Evolutionary conservation across 2,113 vertebrate genomes (phyloP).

Genomic region (Epinephelus lanceolatus): DNA sequence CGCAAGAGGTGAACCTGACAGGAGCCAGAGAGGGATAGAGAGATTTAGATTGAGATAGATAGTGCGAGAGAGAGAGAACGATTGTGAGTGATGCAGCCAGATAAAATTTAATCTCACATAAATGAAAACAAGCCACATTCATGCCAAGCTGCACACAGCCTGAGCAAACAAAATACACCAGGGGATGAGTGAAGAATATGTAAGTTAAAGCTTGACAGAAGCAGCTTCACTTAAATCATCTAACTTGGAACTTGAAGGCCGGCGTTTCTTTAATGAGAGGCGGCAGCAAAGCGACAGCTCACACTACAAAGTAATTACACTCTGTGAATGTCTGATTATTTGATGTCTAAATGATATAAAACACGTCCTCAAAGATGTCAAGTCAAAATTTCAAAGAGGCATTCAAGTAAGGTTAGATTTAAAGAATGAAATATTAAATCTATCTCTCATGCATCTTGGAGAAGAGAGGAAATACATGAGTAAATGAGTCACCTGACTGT

Average conservation of each 20-base stretch:
- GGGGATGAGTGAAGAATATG: slow-evolving; percentile 46
- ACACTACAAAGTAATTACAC: slow-evolving; percentile 52
- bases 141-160: slow-evolving; percentile 45
- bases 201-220: slow-evolving; percentile 24
- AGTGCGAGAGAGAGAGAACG: slow-evolving; percentile 1
- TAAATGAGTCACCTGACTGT: not conserved
- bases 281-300: slow-evolving; percentile 46
- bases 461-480: not conserved
- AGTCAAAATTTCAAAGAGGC: not conserved
- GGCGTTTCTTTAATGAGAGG: not conserved
- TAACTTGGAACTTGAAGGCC: slow-evolving; percentile 4
- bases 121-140: slow-evolving; percentile 47
- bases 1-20: slow-evolving; percentile 93
- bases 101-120: slow-evolving; percentile 50
- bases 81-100: slow-evolving; percentile 19
- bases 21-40: slow-evolving; percentile 11
- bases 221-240: slow-evolving; percentile 24
- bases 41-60: slow-evolving; percentile 23
- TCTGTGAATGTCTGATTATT: slow-evolving; percentile 35
- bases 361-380: not conserved
- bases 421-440: not conserved
- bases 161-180: slow-evolving; percentile 41
- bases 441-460: not conserved
- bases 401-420: not conserved
- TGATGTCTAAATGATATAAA: slow-evolving; percentile 27